Evolutionary conservation across 2,797 vertebrate species (phyloP), one percentile per base, ranked within the genome.

Genomic region (Sternarchorhynchus goeldii): DNA sequence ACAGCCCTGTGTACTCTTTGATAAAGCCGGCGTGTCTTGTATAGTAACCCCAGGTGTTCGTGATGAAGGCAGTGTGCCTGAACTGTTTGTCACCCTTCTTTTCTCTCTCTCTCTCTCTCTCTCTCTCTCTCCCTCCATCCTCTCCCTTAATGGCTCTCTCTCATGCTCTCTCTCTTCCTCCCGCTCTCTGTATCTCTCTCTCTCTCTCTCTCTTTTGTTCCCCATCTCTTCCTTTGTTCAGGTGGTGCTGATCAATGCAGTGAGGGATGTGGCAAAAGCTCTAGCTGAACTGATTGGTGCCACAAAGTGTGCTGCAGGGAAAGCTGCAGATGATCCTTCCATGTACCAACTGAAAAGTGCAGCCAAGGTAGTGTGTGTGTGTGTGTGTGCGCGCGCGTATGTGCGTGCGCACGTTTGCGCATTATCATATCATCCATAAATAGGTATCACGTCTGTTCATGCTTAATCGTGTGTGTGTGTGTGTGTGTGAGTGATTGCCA

Each of bases 331-430:
- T 14, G 97, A 99, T 88, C 95, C 97, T 0, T 99, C 98, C 76
- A 99, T 99, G 98, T 98, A 99, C 88, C 98, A 99, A 88, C 93
- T 99, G 84, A 99, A 99, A 90, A 96, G 97, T 5, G 97, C 98
- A 0, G 98, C 98, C 85, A 99, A 99, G 96, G 97, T 99, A 92
- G 67, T 31, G 59, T 67, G 70, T 57, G 68, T 87, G 82, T 87
- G 82, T 32, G 29, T 73, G 31, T 64, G 58, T 4, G n/a, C 83
- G 72, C 76, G 8, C 68, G 34, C 53, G 32, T 58, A 34, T 45
- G 18, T 21, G 18, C 31, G 73, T 74, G 84, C 32, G 31, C 73
- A 18, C 21, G 60, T 6, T 34, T 85, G 70, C 76, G 45, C 69
- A 34, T 77, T 73, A 53, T 21, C 56, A 58, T 20, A 73, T 17